A percentile compares a stretch with the other conserved stretches of the same genome.
These are phyloP conservation scores for Parasteatoda lunata DNA, from an alignment of 2,888 invertebrate genomes.

Conservation along the genomic window DNA sequence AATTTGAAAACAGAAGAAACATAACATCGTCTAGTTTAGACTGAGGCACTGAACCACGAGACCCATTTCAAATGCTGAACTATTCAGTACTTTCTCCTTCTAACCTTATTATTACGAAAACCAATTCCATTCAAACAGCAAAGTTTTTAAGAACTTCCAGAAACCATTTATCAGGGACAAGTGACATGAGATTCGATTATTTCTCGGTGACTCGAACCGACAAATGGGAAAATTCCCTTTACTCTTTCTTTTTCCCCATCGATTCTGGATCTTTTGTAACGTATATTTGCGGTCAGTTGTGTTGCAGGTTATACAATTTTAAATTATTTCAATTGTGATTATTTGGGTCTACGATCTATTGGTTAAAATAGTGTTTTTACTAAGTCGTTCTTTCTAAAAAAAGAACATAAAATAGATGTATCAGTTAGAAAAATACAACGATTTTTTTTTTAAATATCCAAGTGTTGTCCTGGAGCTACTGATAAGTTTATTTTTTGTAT, in stretches of 20 bases:
- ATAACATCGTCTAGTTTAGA: neutral
- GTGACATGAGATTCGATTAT: constrained; percentile 60
- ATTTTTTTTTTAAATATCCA: too few relatives aligned
- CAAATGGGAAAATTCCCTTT: constrained; percentile 33
- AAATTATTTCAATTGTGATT: too few relatives aligned
- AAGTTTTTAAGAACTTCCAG: constrained; percentile 48
- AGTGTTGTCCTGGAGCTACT: too few relatives aligned
- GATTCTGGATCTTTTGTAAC: neutral
- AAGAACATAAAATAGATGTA: too few relatives aligned
- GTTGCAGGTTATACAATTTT: too few relatives aligned
- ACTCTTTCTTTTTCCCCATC: constrained; percentile 15
- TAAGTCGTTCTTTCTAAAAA: too few relatives aligned
- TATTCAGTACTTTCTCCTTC: constrained; percentile 34
- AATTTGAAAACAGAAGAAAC: too few relatives aligned
- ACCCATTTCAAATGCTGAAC: constrained; percentile 44
- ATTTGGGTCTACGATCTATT: too few relatives aligned
- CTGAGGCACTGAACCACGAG: constrained; percentile 35
- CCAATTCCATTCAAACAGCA: constrained; percentile 45
- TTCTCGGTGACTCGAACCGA: constrained; percentile 39
- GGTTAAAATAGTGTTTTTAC: too few relatives aligned
- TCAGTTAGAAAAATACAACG: too few relatives aligned
- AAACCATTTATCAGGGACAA: constrained; percentile 29
- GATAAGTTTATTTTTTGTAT: too few relatives aligned
- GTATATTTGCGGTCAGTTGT: too few relatives aligned
- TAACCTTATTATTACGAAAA: constrained; percentile 29